These are phyloP conservation scores for Elysia chlorotica DNA, from an alignment of 1,140 invertebrate genomes.

Conservation along the genomic window DNA sequence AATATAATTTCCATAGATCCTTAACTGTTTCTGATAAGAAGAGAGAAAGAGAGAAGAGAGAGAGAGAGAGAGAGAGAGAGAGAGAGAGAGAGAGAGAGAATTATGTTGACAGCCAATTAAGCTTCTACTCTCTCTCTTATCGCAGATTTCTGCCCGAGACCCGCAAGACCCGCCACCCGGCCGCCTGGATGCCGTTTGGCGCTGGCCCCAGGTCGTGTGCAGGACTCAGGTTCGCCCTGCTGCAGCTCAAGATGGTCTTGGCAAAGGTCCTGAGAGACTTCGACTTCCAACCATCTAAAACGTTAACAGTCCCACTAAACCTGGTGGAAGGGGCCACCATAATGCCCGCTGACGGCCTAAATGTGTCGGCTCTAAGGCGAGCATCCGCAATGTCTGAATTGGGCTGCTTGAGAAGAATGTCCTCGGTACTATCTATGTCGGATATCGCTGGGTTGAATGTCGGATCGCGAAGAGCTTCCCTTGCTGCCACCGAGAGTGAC, in stretches of 20 bases:
- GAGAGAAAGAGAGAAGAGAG: too few relatives aligned
- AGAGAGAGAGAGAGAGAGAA: too few relatives aligned
- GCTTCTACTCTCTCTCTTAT: too few relatives aligned
- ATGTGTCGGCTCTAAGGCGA: slow-evolving; percentile 28
- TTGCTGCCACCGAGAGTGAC: too few relatives aligned
- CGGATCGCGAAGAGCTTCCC: too few relatives aligned
- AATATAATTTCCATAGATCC: too few relatives aligned
- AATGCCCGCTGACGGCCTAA: slow-evolving; percentile 44
- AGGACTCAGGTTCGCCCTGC: slow-evolving; percentile 59
- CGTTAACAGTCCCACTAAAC: slow-evolving; percentile 35
- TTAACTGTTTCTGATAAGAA: too few relatives aligned
- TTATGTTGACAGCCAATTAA: too few relatives aligned
- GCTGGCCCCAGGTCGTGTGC: slow-evolving; percentile 64
- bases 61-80: too few relatives aligned
- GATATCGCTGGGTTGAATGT: too few relatives aligned
- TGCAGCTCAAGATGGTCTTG: slow-evolving; percentile 58
- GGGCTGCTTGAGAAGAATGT: too few relatives aligned
- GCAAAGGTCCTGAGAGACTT: slow-evolving; percentile 46
- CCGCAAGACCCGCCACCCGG: slow-evolving; percentile 39
- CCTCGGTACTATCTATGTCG: too few relatives aligned
- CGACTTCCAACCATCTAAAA: slow-evolving; percentile 35
- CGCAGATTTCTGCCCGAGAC: slow-evolving; percentile 51
- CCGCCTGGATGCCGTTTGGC: slow-evolving; percentile 58
- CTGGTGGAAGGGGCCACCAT: slow-evolving; percentile 55
- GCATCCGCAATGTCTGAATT: slow-evolving; percentile 9